Evolutionary conservation across 2,797 vertebrate genomes (phyloP).

Genomic region (Gila robusta): DNA sequence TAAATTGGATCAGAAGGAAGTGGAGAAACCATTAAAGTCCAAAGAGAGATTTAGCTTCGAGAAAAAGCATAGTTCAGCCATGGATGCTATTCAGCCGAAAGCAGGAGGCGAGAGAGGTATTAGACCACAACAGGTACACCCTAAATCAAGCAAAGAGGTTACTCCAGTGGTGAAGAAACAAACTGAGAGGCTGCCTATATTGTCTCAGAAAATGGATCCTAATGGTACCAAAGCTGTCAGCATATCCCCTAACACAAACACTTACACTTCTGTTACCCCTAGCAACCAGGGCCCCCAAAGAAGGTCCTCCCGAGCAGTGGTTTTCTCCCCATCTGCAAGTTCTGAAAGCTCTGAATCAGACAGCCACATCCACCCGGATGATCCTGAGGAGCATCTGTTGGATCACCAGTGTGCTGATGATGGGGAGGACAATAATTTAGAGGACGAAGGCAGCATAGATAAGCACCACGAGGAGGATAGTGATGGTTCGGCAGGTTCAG

Average conservation of each 20-base stretch:
- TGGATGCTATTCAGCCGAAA: slow-evolving; percentile 75
- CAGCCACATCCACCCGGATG: slow-evolving; percentile 74
- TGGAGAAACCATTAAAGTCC: slow-evolving; percentile 80
- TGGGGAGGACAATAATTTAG: slow-evolving; percentile 72
- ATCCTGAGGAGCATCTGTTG: slow-evolving; percentile 69
- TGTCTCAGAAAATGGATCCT: slow-evolving; percentile 85
- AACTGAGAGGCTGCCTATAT: slow-evolving; percentile 81
- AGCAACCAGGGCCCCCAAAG: slow-evolving; percentile 69
- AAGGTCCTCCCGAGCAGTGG: slow-evolving; percentile 67
- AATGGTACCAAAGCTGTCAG: slow-evolving; percentile 78
- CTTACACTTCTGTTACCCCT: slow-evolving; percentile 72
- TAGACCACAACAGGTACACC: slow-evolving; percentile 70
- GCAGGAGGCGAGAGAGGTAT: slow-evolving; percentile 72
- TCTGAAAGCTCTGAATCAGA: slow-evolving; percentile 83
- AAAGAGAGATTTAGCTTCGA: slow-evolving; percentile 76
- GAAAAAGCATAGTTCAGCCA: slow-evolving; percentile 73
- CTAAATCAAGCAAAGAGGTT: slow-evolving; percentile 79
- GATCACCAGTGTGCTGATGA: slow-evolving; percentile 66
- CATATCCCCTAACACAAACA: slow-evolving; percentile 72
- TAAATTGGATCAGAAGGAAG: slow-evolving; percentile 73
- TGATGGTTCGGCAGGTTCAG: slow-evolving; percentile 84
- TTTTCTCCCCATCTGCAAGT: slow-evolving; percentile 79
- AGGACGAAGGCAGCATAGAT: slow-evolving; percentile 73
- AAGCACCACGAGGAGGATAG: slow-evolving; percentile 91
- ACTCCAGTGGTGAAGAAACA: slow-evolving; percentile 83